Conservation (phyloP, 2,113 vertebrate species). For the Charadrius vociferus region DNA sequence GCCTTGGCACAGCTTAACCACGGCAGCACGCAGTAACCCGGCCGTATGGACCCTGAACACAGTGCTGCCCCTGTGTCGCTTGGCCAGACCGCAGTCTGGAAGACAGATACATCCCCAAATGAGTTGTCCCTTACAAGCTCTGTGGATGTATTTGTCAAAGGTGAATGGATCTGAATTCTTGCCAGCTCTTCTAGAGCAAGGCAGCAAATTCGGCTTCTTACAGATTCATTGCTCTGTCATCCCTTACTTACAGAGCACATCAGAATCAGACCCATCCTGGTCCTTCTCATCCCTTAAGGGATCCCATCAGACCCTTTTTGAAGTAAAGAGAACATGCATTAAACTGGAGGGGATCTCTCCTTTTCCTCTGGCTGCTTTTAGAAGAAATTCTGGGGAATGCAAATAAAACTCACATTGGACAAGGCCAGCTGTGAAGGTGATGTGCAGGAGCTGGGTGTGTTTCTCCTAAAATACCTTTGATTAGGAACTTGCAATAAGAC, state of each 20-base stretch:
- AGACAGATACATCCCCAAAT: neutral
- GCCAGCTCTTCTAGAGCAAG: neutral
- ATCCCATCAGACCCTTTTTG: neutral
- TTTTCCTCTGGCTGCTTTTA: neutral
- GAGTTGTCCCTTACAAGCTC: neutral
- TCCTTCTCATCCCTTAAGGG: neutral
- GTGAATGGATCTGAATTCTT: neutral
- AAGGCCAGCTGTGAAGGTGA: neutral
- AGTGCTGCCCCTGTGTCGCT: neutral
- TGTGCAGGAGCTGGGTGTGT: neutral
- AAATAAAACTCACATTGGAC: neutral
- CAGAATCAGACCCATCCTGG: neutral
- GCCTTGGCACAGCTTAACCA: neutral
- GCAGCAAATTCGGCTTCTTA: neutral
- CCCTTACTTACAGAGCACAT: neutral
- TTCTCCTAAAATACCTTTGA: neutral
- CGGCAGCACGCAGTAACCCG: neutral
- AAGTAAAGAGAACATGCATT: neutral
- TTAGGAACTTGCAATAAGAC: neutral
- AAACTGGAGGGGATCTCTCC: neutral
- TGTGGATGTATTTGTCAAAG: neutral
- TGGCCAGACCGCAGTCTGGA: neutral
- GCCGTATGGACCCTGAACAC: neutral
- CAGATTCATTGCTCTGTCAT: neutral
- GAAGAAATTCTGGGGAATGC: neutral